A percentile compares a stretch with the other conserved stretches of the same genome.
Evolutionary conservation across 2,113 vertebrate genomes (phyloP).

Genomic region (Anolis carolinensis): DNA sequence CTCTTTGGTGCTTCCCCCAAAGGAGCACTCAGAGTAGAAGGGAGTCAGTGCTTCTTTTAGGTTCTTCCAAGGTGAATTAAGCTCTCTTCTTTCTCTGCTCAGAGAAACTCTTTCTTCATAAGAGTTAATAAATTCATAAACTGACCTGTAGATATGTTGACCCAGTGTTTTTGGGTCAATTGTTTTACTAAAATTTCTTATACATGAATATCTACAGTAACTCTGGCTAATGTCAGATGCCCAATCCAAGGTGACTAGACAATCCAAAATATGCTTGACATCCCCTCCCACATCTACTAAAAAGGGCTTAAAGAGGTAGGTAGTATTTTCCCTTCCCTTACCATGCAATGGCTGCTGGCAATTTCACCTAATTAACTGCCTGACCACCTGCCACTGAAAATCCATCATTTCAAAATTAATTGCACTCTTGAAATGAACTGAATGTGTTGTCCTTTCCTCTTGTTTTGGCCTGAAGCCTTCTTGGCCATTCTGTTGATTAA

Average conservation of each 20-base stretch:
- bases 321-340: not conserved
- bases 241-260: not conserved
- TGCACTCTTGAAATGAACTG: slow-evolving; percentile 15
- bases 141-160: too few species aligned
- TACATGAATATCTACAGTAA: not conserved
- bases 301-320: not conserved
- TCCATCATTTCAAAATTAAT: slow-evolving; percentile 36
- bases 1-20: too few species aligned
- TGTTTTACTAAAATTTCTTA: too few species aligned
- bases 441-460: slow-evolving; percentile 20
- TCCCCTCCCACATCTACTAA: not conserved
- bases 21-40: too few species aligned
- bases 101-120: too few species aligned
- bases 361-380: slow-evolving; percentile 7
- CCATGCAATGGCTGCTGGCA: not conserved
- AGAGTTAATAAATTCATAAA: too few species aligned
- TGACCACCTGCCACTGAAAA: not conserved
- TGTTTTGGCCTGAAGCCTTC: slow-evolving; percentile 30
- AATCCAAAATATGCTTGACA: not conserved
- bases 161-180: too few species aligned
- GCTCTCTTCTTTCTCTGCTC: too few species aligned
- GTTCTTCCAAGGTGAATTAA: too few species aligned
- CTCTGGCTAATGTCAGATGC: not conserved
- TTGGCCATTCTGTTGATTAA: slow-evolving; percentile 28
- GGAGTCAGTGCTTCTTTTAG: too few species aligned